These are phyloP conservation scores for Crenichthys baileyi DNA, from an alignment of 2,797 vertebrate genomes.

Conservation along the genomic window DNA sequence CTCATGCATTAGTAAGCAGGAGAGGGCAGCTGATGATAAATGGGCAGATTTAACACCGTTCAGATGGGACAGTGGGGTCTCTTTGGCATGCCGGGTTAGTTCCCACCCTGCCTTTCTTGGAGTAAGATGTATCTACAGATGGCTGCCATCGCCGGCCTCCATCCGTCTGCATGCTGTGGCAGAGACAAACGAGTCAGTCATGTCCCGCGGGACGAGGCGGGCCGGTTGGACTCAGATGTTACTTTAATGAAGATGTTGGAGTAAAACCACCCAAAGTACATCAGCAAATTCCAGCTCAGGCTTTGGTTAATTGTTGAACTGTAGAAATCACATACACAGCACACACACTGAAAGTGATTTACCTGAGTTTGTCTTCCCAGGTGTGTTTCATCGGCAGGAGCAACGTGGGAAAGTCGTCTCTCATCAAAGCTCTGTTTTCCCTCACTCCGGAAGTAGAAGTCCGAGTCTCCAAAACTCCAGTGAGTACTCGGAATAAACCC, in stretches of 20 bases:
- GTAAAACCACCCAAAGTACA: background rate
- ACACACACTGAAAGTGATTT: background rate
- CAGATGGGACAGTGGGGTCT: conserved; percentile 29
- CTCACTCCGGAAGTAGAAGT: conserved; percentile 90
- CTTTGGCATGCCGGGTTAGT: conserved; percentile 36
- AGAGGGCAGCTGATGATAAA: conserved; percentile 36
- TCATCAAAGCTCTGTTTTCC: conserved; percentile 91
- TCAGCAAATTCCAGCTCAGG: background rate
- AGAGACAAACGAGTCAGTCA: conserved; percentile 46
- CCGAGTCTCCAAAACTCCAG: conserved; percentile 91
- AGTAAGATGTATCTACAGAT: conserved; percentile 38
- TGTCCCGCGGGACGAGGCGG: conserved; percentile 25
- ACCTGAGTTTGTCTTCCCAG: conserved; percentile 65
- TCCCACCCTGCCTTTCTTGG: conserved; percentile 34
- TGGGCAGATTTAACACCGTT: conserved; percentile 30
- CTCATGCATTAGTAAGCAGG: conserved; percentile 47
- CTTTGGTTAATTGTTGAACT: background rate
- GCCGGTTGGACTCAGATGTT: background rate
- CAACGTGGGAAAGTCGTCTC: conserved; percentile 95
- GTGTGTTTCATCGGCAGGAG: conserved; percentile 96
- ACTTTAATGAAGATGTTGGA: background rate
- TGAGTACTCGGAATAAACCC: conserved; percentile 67
- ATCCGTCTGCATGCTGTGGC: conserved; percentile 46
- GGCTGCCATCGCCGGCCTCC: conserved; percentile 32
- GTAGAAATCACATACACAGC: background rate